Conservation (phyloP, 2,113 vertebrate genomes). For the Uropsilus gracilis region DNA sequence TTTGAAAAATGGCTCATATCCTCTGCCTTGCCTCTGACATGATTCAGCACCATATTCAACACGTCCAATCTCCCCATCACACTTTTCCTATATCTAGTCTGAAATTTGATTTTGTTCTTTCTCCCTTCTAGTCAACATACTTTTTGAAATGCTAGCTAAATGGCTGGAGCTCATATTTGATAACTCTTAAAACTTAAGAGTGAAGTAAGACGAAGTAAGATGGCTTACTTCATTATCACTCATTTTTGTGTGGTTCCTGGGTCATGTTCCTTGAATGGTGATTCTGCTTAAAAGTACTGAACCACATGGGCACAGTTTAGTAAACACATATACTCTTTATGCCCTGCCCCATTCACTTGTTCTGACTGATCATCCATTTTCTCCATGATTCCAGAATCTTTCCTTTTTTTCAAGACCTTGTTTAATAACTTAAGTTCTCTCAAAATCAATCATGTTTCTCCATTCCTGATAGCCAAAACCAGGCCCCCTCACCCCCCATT, state of each 20-base stretch:
- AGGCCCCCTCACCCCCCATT: too few relatives aligned
- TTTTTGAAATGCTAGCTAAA: background rate
- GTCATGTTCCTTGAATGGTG: background rate
- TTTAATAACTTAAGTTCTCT: background rate
- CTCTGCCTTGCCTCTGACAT: background rate
- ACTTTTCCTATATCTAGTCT: background rate
- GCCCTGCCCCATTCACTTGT: background rate
- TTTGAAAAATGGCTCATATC: background rate
- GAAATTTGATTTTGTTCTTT: background rate
- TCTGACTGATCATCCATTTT: background rate
- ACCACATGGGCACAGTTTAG: fast-evolving
- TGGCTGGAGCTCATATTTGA: background rate
- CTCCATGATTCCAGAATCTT: background rate
- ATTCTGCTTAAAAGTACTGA: background rate
- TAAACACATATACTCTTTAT: background rate
- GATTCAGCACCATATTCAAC: background rate
- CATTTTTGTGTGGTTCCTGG: too few relatives aligned
- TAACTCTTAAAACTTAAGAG: background rate
- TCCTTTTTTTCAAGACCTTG: background rate
- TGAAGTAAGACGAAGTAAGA: too few relatives aligned
- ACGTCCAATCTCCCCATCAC: background rate
- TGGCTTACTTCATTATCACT: too few relatives aligned
- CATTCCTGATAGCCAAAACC: background rate
- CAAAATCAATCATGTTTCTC: background rate
- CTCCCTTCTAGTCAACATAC: background rate